phyloP scores from a whole-genome alignment of 2,888 invertebrate species.

The Drosophila seclusa region DNA sequence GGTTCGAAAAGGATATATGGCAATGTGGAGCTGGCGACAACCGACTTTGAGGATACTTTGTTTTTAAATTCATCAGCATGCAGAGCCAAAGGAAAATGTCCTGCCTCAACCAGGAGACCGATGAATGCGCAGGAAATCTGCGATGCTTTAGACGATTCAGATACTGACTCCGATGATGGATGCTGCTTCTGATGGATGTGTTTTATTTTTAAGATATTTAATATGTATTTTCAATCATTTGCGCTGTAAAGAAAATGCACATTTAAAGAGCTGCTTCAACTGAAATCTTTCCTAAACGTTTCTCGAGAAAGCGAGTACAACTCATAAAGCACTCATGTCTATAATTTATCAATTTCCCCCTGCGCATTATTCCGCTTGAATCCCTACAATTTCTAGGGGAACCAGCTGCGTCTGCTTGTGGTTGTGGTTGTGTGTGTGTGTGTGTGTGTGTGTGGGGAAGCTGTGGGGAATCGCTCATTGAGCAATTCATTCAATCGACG shows the following conservation, averaged over 20 bases:
- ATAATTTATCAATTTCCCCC: conserved; percentile 37
- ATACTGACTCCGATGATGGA: conserved; percentile 17
- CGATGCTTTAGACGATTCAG: conserved; percentile 21
- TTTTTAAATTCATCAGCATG: background rate
- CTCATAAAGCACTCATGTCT: background rate
- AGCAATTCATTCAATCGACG: conserved; percentile 78
- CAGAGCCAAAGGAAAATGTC: background rate
- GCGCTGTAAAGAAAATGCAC: background rate
- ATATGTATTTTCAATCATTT: background rate
- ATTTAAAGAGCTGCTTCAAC: background rate
- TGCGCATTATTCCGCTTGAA: conserved; percentile 34
- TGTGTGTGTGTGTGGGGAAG: background rate
- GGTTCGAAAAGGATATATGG: conserved; percentile 72
- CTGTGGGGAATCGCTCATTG: conserved; percentile 62
- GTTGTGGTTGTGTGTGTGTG: background rate
- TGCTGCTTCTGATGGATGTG: conserved; percentile 19
- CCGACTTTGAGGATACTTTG: conserved; percentile 19
- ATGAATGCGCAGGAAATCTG: conserved; percentile 41
- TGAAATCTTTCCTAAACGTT: background rate
- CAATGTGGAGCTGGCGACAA: conserved; percentile 71
- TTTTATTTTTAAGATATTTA: background rate
- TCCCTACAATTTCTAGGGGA: conserved; percentile 28
- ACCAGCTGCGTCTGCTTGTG: conserved; percentile 7
- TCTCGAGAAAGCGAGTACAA: background rate
- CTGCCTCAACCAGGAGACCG: background rate